A percentile compares a stretch with the other conserved stretches of the same genome.
phyloP scores from a whole-genome alignment of 2,113 vertebrate genomes.

The Anas platyrhynchos region DNA sequence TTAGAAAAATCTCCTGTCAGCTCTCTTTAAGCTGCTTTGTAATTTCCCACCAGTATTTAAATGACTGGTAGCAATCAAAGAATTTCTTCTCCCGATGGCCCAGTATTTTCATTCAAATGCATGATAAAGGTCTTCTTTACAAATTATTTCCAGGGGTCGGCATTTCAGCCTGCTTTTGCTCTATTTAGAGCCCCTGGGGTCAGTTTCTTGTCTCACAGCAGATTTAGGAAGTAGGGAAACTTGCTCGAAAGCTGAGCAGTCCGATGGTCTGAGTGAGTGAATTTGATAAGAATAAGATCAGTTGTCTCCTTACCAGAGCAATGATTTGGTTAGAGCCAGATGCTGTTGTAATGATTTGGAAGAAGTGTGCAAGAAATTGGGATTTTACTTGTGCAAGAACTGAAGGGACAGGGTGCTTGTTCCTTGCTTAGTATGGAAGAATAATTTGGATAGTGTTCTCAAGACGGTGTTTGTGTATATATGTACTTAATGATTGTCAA shows the following conservation, averaged over 20 bases:
- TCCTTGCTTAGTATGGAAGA: neutral
- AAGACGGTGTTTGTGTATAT: neutral
- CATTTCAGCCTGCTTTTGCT: neutral
- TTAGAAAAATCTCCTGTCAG: neutral
- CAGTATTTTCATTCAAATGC: neutral
- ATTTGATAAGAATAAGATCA: neutral
- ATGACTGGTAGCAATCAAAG: neutral
- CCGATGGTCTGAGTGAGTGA: neutral
- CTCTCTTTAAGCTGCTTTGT: slow-evolving; percentile 29
- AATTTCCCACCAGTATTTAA: slow-evolving; percentile 53
- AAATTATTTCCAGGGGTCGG: neutral
- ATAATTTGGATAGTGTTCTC: neutral
- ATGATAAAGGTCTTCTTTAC: neutral
- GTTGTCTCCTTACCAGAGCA: neutral
- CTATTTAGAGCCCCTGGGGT: neutral
- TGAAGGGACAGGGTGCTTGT: neutral
- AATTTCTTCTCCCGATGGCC: slow-evolving; percentile 23
- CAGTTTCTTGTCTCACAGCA: neutral
- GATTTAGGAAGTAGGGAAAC: neutral
- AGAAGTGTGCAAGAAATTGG: neutral
- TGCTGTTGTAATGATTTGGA: neutral
- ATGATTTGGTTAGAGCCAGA: neutral
- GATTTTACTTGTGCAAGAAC: neutral
- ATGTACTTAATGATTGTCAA: neutral
- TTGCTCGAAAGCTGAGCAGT: neutral